phyloP scores from a whole-genome alignment of 2,797 vertebrate species.

The Trachops cirrhosus region DNA sequence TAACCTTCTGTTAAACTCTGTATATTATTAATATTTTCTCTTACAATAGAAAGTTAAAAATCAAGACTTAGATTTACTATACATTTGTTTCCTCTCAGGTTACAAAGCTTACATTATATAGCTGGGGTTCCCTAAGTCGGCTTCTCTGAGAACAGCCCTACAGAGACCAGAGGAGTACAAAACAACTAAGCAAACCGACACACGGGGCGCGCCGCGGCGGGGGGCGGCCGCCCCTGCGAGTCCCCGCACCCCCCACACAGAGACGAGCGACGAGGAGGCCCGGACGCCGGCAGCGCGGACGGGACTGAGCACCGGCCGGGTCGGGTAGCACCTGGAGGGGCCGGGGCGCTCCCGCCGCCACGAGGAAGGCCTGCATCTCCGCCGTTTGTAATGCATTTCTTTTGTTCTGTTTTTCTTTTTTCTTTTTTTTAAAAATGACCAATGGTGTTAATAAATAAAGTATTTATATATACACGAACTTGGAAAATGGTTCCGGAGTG shows the following conservation, averaged over 20 bases:
- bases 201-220: constrained; percentile 53
- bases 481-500: constrained; percentile 57
- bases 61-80: constrained; percentile 72
- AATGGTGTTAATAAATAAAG: constrained; percentile 86
- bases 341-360: constrained; percentile 41
- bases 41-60: constrained; percentile 81
- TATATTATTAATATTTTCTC: constrained; percentile 71
- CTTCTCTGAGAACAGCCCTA: constrained; percentile 65
- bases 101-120: constrained; percentile 73
- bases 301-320: constrained; percentile 62
- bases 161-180: constrained; percentile 58
- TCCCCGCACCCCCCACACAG: constrained; percentile 43
- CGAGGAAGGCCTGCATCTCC: constrained; percentile 45
- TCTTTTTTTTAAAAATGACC: constrained; percentile 64
- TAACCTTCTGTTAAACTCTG: constrained; percentile 76
- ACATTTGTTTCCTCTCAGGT: constrained; percentile 70
- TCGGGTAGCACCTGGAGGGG: constrained; percentile 77
- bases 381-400: constrained; percentile 65
- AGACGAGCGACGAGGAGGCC: background rate
- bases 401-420: constrained; percentile 50
- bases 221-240: constrained; percentile 39
- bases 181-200: background rate
- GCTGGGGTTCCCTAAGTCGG: constrained; percentile 55
- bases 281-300: background rate
- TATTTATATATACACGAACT: constrained; percentile 82